Percentiles rank a stretch among this genome's conserved stretches.
phyloP scores from a whole-genome alignment of 2,888 invertebrate genomes.

The Sminthurides aquaticus region DNA sequence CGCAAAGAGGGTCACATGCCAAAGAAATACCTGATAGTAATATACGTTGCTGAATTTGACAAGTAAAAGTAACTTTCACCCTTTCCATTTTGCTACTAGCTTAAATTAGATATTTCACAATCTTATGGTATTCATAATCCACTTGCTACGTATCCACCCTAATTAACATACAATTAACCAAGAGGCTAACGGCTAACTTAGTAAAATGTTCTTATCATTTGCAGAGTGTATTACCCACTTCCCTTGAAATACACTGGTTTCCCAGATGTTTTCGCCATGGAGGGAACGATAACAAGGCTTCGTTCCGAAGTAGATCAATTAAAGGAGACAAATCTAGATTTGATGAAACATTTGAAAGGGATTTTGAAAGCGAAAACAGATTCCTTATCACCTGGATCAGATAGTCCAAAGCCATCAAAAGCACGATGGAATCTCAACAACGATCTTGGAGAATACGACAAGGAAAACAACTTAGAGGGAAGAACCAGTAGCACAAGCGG shows the following conservation, averaged over 20 bases:
- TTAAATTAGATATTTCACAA: no score
- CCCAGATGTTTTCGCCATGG: conserved; percentile 51
- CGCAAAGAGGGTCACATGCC: not conserved
- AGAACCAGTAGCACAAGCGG: not conserved
- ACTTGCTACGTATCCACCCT: no score
- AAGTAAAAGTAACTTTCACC: conserved; percentile 45
- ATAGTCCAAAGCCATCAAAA: not conserved
- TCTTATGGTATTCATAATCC: no score
- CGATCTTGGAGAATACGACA: not conserved
- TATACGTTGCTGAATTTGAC: conserved; percentile 54
- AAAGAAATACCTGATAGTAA: conserved; percentile 52
- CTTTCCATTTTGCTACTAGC: not conserved
- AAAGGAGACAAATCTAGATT: conserved; percentile 26
- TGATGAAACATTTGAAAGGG: conserved; percentile 45
- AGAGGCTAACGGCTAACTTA: not conserved
- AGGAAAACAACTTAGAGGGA: not conserved
- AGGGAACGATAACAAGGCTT: conserved; percentile 51
- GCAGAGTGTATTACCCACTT: conserved; percentile 53
- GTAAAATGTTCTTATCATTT: conserved; percentile 17
- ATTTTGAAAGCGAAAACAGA: conserved; percentile 11
- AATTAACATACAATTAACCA: no score
- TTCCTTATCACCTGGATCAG: not conserved
- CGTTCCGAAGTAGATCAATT: conserved; percentile 48
- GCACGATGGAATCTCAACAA: not conserved
- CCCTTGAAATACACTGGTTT: conserved; percentile 53